phyloP scores from a whole-genome alignment of 2,888 invertebrate genomes.

The Synergus japonicus region DNA sequence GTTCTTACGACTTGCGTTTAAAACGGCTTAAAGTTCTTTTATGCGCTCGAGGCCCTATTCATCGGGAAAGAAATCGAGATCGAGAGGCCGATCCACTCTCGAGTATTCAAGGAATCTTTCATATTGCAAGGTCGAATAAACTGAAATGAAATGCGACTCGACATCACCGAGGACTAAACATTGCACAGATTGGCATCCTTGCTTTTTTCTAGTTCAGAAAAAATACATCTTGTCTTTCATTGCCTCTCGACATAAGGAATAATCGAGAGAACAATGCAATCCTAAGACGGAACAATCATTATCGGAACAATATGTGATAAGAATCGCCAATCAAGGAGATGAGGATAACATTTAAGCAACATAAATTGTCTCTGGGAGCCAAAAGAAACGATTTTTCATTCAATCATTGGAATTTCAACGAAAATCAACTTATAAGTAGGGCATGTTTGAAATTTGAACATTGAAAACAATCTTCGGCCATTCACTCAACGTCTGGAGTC shows the following conservation, averaged over 20 bases:
- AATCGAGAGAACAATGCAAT: neutral
- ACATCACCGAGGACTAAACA: constrained; percentile 22
- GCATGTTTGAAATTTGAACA: too few species aligned
- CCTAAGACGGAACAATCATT: neutral
- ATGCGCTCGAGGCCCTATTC: constrained; percentile 33
- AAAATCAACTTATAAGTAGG: too few species aligned
- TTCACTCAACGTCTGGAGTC: too few species aligned
- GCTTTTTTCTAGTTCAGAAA: neutral
- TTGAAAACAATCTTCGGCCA: too few species aligned
- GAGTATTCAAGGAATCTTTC: constrained; percentile 57
- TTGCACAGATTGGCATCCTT: constrained; percentile 28
- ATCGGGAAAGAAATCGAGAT: constrained; percentile 54
- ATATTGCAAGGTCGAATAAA: constrained; percentile 45
- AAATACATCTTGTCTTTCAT: constrained; percentile 24
- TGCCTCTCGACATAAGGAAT: neutral
- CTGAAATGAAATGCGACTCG: constrained; percentile 31
- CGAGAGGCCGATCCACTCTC: constrained; percentile 49
- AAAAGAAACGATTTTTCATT: too few species aligned
- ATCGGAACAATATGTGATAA: neutral
- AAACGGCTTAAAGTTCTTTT: constrained; percentile 38
- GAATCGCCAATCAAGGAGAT: neutral
- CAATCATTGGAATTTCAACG: too few species aligned
- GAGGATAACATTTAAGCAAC: neutral
- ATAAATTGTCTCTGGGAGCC: too few species aligned
- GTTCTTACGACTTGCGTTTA: constrained; percentile 17